These are phyloP conservation scores for Mythimna pallens DNA, from an alignment of 2,888 invertebrate genomes.

Conservation along the genomic window DNA sequence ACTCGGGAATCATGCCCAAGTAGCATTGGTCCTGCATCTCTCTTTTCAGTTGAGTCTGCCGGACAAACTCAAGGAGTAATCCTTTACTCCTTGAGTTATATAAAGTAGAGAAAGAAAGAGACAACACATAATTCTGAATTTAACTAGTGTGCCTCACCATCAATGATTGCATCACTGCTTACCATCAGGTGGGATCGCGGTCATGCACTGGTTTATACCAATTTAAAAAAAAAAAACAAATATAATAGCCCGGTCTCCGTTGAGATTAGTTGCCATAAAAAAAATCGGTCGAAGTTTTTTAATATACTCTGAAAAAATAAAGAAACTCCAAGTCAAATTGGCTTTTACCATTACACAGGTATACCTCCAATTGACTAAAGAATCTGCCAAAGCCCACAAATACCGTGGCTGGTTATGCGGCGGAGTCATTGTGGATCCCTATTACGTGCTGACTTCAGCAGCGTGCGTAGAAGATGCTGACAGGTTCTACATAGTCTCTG, in stretches of 20 bases:
- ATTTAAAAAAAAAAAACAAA: no score
- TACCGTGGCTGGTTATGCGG: conserved; percentile 87
- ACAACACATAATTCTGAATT: neutral
- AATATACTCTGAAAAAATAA: neutral
- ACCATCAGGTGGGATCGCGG: no score
- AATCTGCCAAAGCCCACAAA: conserved; percentile 86
- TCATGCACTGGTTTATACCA: no score
- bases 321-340: neutral
- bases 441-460: conserved; percentile 85
- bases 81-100: no score
- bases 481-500: conserved; percentile 85
- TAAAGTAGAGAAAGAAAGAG: no score
- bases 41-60: neutral
- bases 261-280: neutral
- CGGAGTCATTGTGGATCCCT: conserved; percentile 82
- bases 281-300: neutral
- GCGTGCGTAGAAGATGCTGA: conserved; percentile 88
- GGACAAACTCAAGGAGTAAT: no score
- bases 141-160: no score
- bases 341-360: conserved; percentile 71
- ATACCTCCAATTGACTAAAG: conserved; percentile 85
- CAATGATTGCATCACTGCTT: no score
- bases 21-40: neutral
- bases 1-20: neutral
- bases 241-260: neutral